phyloP scores from a whole-genome alignment of 2,113 vertebrate genomes.

The Passer montanus region DNA sequence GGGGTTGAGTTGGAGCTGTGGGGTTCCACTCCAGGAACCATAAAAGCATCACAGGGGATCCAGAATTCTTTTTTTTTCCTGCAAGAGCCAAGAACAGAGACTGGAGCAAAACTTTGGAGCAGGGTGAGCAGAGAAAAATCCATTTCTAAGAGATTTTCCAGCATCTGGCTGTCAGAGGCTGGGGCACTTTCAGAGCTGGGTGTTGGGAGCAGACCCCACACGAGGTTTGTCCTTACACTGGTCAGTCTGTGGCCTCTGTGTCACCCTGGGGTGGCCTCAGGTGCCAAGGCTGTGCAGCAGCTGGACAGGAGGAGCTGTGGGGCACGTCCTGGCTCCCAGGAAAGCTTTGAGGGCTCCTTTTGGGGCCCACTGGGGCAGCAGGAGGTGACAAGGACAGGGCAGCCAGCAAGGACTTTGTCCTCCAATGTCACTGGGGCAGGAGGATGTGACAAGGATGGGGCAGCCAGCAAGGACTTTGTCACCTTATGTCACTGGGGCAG shows the following conservation, averaged over 20 bases:
- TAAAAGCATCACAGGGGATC: background rate
- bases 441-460: background rate
- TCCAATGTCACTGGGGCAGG: background rate
- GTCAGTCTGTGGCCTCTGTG: no score
- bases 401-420: fast-evolving
- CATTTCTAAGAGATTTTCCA: background rate
- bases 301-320: background rate
- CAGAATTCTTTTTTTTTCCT: background rate
- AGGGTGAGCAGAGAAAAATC: background rate
- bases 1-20: background rate
- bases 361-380: background rate
- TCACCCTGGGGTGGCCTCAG: background rate
- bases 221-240: background rate
- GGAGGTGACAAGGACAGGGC: background rate
- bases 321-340: background rate
- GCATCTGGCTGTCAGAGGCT: background rate
- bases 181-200: background rate
- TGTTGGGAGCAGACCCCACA: background rate
- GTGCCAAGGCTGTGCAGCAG: background rate
- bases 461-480: no score
- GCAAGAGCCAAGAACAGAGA: background rate
- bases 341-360: background rate
- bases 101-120: background rate
- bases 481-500: no score
- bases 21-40: background rate